Evolutionary conservation across 1,140 invertebrate species (phyloP).

Genomic region (Temnothorax longispinosus): DNA sequence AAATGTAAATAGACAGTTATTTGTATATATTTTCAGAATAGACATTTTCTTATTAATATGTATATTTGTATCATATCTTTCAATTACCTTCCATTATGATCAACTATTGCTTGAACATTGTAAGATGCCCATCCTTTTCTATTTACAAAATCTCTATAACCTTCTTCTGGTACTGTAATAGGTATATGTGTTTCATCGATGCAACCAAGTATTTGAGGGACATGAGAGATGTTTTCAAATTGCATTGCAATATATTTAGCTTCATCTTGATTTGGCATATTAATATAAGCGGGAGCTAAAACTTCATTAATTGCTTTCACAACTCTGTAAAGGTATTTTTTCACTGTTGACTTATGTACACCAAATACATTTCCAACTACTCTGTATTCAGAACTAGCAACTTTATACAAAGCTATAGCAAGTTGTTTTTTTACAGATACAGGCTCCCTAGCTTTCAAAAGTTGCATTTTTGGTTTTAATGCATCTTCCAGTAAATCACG

Average conservation of each 20-base stretch:
- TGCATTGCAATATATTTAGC: conserved; percentile 27
- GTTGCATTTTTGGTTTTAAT: conserved; percentile 6
- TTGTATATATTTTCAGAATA: conserved; percentile 7
- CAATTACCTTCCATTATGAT: conserved; percentile 58
- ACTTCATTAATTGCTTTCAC: conserved; percentile 43
- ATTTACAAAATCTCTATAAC: conserved; percentile 72
- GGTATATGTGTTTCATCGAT: conserved; percentile 71
- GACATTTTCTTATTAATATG: not conserved
- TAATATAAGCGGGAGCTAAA: conserved; percentile 41
- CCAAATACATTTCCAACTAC: conserved; percentile 68
- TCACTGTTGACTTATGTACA: conserved; percentile 65
- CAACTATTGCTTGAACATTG: conserved; percentile 70
- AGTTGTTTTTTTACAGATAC: conserved; percentile 58
- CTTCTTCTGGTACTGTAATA: conserved; percentile 59
- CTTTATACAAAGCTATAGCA: conserved; percentile 61
- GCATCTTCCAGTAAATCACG: conserved; percentile 18
- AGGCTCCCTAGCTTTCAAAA: conserved; percentile 41
- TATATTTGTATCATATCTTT: conserved; percentile 28
- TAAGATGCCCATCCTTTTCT: conserved; percentile 71
- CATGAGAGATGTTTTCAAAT: conserved; percentile 58
- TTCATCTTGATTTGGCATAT: conserved; percentile 42
- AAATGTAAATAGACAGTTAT: conserved; percentile 20
- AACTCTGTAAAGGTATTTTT: conserved; percentile 54
- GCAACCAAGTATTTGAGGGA: conserved; percentile 68
- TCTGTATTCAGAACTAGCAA: conserved; percentile 67